phyloP scores from a whole-genome alignment of 2,888 invertebrate species.

The Hirtodrosophila histrioides region DNA sequence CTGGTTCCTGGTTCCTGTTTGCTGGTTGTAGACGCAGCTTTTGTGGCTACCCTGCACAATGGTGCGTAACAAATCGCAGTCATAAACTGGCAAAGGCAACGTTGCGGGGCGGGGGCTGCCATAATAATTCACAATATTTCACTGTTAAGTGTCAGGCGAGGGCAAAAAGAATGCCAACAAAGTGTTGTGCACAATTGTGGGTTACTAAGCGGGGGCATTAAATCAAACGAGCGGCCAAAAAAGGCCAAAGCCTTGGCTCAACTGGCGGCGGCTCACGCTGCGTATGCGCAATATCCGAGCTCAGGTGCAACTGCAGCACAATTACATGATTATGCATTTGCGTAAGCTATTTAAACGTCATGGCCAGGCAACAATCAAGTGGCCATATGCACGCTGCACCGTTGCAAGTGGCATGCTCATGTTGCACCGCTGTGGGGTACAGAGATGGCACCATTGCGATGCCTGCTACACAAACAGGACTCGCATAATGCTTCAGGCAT shows the following conservation, averaged over 20 bases:
- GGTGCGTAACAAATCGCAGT: slow-evolving; percentile 78
- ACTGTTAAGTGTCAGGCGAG: slow-evolving; percentile 76
- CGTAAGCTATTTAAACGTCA: slow-evolving; percentile 55
- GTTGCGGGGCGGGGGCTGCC: slow-evolving; percentile 46
- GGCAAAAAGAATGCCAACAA: slow-evolving; percentile 55
- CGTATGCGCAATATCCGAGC: slow-evolving; percentile 59
- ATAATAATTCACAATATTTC: slow-evolving; percentile 81
- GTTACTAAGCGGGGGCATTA: slow-evolving; percentile 72
- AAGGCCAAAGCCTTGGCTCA: slow-evolving; percentile 35
- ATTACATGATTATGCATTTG: slow-evolving; percentile 74
- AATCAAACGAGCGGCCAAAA: slow-evolving; percentile 60
- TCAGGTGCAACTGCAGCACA: slow-evolving; percentile 45
- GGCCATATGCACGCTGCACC: slow-evolving; percentile 5
- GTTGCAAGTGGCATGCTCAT: slow-evolving; percentile 28
- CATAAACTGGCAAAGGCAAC: slow-evolving; percentile 66
- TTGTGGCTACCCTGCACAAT: slow-evolving; percentile 69
- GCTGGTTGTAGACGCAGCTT: slow-evolving; percentile 44
- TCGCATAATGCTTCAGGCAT: slow-evolving; percentile 50
- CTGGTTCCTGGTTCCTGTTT: slow-evolving; percentile 1
- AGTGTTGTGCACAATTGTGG: slow-evolving; percentile 67
- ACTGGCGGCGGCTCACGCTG: slow-evolving; percentile 34
- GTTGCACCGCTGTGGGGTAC: not conserved
- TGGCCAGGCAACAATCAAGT: slow-evolving; percentile 41
- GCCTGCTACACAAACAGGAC: slow-evolving; percentile 1
- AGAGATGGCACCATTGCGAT: not conserved